These are phyloP conservation scores for Vultur gryphus DNA, from an alignment of 2,797 vertebrate species.

Conservation along the genomic window DNA sequence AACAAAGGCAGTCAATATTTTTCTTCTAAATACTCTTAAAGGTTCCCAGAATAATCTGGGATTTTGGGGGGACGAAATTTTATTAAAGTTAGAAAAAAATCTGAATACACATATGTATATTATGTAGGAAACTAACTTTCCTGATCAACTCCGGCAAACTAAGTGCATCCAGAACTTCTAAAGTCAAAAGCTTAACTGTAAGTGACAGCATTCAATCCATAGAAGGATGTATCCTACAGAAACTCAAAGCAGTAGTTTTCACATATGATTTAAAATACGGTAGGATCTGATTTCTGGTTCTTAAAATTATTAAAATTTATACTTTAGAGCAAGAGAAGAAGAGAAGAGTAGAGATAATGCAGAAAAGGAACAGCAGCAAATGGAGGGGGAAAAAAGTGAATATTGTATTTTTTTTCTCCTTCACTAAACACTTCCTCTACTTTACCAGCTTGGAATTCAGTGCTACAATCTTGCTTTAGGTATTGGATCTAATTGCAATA, in stretches of 20 bases:
- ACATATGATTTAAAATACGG: not conserved
- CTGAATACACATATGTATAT: not conserved
- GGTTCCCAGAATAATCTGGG: not conserved
- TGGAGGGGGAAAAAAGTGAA: accelerated
- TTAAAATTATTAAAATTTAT: not conserved
- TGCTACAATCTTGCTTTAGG: not conserved
- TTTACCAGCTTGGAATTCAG: not conserved
- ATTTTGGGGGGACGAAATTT: accelerated
- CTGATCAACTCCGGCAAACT: not conserved
- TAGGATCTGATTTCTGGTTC: not conserved
- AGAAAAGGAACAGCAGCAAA: not conserved
- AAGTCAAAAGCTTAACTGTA: not conserved
- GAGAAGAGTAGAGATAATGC: not conserved
- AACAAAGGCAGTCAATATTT: not conserved
- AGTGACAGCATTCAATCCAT: not conserved
- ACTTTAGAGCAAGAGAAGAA: not conserved
- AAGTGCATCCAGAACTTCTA: not conserved
- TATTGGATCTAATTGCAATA: not conserved
- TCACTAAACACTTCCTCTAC: not conserved
- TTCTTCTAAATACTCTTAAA: not conserved
- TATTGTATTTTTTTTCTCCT: not conserved
- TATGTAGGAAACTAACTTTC: not conserved
- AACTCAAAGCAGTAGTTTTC: not conserved
- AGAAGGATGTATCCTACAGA: not conserved
- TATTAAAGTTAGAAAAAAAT: not conserved